phyloP scores from a whole-genome alignment of 2,113 vertebrate species.

The Bombycilla garrulus region DNA sequence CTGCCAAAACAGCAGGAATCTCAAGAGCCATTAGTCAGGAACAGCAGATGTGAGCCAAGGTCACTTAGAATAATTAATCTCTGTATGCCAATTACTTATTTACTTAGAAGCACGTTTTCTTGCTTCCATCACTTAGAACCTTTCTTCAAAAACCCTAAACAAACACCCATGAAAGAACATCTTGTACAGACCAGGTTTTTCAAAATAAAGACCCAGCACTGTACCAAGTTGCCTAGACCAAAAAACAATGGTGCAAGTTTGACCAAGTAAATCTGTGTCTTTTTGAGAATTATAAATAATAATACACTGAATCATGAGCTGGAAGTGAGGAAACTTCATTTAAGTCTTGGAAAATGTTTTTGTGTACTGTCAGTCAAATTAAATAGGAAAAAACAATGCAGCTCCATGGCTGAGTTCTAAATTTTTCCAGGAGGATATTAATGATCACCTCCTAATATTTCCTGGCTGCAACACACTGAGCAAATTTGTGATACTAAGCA shows the following conservation, averaged over 20 bases:
- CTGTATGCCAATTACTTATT: neutral
- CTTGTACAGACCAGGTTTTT: neutral
- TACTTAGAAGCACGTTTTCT: neutral
- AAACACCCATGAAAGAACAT: neutral
- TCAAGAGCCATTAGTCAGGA: conserved; percentile 1
- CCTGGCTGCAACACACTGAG: neutral
- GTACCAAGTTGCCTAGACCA: neutral
- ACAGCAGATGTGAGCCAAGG: neutral
- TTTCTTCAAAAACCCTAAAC: neutral
- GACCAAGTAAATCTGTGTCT: neutral
- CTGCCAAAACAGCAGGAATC: conserved; percentile 46
- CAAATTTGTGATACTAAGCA: neutral
- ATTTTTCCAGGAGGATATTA: neutral
- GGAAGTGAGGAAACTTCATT: neutral
- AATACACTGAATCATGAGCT: neutral
- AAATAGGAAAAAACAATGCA: neutral
- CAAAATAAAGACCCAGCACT: neutral
- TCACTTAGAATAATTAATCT: conserved; percentile 25
- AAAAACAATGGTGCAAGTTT: neutral
- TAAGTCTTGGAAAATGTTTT: neutral
- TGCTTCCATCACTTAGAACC: neutral
- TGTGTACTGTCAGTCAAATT: neutral
- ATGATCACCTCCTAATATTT: neutral
- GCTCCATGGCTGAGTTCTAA: neutral
- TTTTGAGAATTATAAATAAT: neutral